phyloP scores from a whole-genome alignment of 1,140 invertebrate species.

The Cylas formicarius region DNA sequence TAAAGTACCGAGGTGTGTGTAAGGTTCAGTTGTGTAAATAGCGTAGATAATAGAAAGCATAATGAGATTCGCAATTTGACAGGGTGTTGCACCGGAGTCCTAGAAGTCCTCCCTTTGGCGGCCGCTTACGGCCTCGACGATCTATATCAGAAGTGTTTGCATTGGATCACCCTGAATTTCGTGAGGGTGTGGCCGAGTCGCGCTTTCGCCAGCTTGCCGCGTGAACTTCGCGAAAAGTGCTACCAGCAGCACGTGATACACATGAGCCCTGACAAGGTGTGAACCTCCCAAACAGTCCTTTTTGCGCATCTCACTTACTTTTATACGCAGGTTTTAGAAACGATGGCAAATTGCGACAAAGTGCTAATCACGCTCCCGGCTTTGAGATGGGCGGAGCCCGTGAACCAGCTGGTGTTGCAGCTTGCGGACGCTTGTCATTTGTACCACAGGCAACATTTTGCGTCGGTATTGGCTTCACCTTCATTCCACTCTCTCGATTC shows the following conservation, averaged over 20 bases:
- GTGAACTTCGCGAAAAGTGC: slow-evolving; percentile 73
- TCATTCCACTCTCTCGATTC: slow-evolving; percentile 56
- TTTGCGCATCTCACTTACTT: slow-evolving; percentile 1
- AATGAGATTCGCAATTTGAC: too few relatives aligned
- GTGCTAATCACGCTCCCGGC: slow-evolving; percentile 58
- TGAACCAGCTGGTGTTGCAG: slow-evolving; percentile 58
- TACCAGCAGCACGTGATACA: slow-evolving; percentile 73
- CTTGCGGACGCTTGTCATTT: slow-evolving; percentile 57
- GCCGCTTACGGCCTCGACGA: slow-evolving; percentile 81
- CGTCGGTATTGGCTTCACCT: slow-evolving; percentile 54
- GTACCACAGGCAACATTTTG: slow-evolving; percentile 56
- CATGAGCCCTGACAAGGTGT: slow-evolving; percentile 47
- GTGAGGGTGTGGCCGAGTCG: slow-evolving; percentile 80
- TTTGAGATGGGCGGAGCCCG: slow-evolving; percentile 64
- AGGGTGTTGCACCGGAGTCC: slow-evolving; percentile 46
- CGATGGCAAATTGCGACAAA: slow-evolving; percentile 62
- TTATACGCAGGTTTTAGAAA: slow-evolving; percentile 38
- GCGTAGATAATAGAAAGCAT: too few relatives aligned
- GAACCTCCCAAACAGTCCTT: neutral
- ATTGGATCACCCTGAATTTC: slow-evolving; percentile 81
- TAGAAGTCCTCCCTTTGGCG: slow-evolving; percentile 75
- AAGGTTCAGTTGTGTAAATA: too few relatives aligned
- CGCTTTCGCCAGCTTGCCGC: slow-evolving; percentile 70
- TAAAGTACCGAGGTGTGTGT: too few relatives aligned
- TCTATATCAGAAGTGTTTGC: slow-evolving; percentile 72